phyloP scores from a whole-genome alignment of 2,888 invertebrate species.

The Magallana nippona region DNA sequence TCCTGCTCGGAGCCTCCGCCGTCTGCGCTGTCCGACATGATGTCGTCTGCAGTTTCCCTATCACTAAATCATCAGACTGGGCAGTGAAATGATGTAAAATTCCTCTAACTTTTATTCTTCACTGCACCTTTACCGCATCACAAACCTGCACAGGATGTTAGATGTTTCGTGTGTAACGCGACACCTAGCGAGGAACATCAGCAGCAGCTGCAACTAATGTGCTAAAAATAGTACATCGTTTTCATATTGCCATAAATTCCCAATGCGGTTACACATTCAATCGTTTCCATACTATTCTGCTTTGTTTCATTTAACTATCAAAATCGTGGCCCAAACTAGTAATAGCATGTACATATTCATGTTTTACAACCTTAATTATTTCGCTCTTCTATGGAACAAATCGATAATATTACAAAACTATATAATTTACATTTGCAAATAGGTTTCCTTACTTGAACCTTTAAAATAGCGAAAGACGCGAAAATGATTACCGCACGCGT shows the following conservation, averaged over 20 bases:
- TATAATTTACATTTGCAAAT: no score
- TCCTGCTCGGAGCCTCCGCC: conserved; percentile 97
- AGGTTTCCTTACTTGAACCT: no score
- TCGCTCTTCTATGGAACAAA: no score
- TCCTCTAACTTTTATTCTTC: not conserved
- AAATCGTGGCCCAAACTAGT: no score
- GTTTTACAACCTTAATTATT: no score
- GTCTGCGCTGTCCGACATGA: conserved; percentile 80
- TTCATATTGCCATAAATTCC: conserved; percentile 3
- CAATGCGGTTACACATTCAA: not conserved
- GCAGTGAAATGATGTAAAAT: conserved; percentile 29
- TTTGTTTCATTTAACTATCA: no score
- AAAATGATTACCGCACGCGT: no score
- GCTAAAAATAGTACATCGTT: conserved; percentile 6
- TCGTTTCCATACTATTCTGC: not conserved
- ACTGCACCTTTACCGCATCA: not conserved
- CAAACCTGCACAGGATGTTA: conserved; percentile 2
- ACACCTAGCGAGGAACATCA: conserved; percentile 23
- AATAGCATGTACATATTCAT: no score
- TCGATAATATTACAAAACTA: no score
- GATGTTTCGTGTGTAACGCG: conserved; percentile 16
- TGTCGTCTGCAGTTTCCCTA: conserved; percentile 37
- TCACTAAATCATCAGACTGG: conserved; percentile 17
- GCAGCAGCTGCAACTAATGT: conserved; percentile 26
- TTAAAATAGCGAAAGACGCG: no score